A percentile compares a stretch with the other conserved stretches of the same genome.
Evolutionary conservation across 2,113 vertebrate genomes (phyloP).

Genomic region (Pelodiscus sinensis): DNA sequence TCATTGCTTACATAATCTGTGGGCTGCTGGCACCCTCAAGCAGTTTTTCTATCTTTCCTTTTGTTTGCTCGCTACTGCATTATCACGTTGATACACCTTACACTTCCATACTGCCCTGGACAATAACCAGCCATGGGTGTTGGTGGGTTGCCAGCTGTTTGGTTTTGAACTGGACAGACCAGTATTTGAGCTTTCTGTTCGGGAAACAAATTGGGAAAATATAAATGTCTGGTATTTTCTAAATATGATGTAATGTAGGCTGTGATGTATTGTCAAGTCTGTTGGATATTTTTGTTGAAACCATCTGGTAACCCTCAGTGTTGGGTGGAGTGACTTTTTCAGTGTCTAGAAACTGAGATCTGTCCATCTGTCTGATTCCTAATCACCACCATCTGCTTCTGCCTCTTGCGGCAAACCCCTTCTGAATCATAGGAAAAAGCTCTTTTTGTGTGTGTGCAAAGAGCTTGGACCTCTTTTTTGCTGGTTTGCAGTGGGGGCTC

Average conservation of each 20-base stretch:
- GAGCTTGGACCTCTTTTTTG: neutral
- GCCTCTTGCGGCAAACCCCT: neutral
- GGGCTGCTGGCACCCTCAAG: neutral
- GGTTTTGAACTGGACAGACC: no score
- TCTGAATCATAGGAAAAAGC: neutral
- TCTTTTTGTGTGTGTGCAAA: neutral
- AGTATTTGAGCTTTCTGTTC: no score
- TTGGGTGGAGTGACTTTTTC: neutral
- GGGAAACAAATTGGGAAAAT: no score
- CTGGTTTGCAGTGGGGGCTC: neutral
- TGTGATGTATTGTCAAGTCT: no score
- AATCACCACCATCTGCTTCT: neutral
- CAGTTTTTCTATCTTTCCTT: neutral
- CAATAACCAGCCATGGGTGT: neutral
- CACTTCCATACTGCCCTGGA: neutral
- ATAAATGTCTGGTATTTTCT: no score
- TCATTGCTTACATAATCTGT: neutral
- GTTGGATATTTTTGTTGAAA: no score
- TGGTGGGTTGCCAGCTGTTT: neutral
- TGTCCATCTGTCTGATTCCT: neutral
- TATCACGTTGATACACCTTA: neutral
- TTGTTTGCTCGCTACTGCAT: neutral
- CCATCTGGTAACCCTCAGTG: no score
- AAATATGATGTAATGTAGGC: no score
- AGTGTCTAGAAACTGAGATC: neutral